These are phyloP conservation scores for Drosophila diplacantha DNA, from an alignment of 2,888 invertebrate species.

Conservation along the genomic window DNA sequence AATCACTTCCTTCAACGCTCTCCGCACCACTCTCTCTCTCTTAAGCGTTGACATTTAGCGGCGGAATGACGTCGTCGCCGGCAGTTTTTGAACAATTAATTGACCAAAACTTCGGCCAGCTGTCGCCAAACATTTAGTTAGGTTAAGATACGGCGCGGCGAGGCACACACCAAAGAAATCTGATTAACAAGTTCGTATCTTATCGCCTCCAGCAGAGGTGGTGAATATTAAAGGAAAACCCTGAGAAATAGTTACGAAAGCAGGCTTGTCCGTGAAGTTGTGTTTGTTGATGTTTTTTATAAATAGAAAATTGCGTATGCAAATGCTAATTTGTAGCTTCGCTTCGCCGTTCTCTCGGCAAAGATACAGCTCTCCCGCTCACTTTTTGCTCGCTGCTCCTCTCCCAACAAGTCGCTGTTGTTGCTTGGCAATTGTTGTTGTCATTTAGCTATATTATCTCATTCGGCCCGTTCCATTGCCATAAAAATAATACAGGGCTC, in stretches of 20 bases:
- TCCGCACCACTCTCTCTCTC: conserved; percentile 40
- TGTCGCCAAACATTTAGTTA: conserved; percentile 32
- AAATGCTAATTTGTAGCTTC: conserved; percentile 61
- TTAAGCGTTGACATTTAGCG: conserved; percentile 53
- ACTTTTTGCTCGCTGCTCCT: conserved; percentile 2
- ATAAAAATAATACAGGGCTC: conserved; percentile 47
- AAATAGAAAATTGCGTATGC: conserved; percentile 76
- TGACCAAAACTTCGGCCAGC: conserved; percentile 26
- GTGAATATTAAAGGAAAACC: conserved; percentile 9
- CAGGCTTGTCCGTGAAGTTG: conserved; percentile 29
- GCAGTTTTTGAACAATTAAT: conserved; percentile 40
- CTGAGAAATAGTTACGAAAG: conserved; percentile 40
- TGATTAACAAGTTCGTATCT: conserved; percentile 25
- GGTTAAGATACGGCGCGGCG: conserved; percentile 17
- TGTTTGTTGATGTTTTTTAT: conserved; percentile 61
- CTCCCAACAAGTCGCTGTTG: conserved; percentile 66
- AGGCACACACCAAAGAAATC: conserved; percentile 2
- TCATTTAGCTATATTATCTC: conserved; percentile 62
- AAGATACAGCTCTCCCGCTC: conserved; percentile 16
- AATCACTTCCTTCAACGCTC: conserved; percentile 7
- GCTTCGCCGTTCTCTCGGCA: conserved; percentile 29
- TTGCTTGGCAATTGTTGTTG: conserved; percentile 67
- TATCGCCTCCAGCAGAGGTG: conserved; percentile 8
- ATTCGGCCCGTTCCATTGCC: conserved; percentile 43
- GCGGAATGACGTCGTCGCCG: conserved; percentile 35